Conservation (phyloP, 2,888 invertebrate genomes). For the Zeuzera pyrina region DNA sequence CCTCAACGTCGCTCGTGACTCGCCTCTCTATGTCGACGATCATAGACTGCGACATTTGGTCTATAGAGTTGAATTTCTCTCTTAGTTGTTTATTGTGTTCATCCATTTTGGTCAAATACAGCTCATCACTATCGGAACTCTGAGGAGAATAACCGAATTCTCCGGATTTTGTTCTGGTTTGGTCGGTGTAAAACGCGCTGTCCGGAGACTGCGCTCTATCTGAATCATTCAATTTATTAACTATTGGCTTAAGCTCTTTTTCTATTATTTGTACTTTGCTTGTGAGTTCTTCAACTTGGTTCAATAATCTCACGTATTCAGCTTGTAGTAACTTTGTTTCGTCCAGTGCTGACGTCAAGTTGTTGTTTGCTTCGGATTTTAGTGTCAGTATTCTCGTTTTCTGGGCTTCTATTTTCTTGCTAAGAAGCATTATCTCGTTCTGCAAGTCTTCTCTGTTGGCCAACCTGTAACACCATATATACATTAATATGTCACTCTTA, state of each 20-base stretch:
- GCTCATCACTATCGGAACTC: slow-evolving; percentile 61
- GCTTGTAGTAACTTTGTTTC: slow-evolving; percentile 80
- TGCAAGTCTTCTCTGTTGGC: slow-evolving; percentile 90
- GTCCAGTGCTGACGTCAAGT: slow-evolving; percentile 77
- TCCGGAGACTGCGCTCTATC: slow-evolving; percentile 62
- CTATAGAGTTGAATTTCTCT: slow-evolving; percentile 64
- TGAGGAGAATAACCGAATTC: slow-evolving; percentile 65
- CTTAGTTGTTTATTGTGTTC: slow-evolving; percentile 54
- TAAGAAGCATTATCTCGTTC: slow-evolving; percentile 78
- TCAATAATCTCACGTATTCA: slow-evolving; percentile 64
- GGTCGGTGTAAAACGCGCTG: slow-evolving; percentile 70
- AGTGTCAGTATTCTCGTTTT: slow-evolving; percentile 76
- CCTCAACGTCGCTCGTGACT: slow-evolving; percentile 35
- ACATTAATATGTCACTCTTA: no score
- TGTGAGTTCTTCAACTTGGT: slow-evolving; percentile 77
- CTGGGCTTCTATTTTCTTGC: slow-evolving; percentile 77
- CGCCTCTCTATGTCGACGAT: slow-evolving; percentile 61
- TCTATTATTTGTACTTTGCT: slow-evolving; percentile 78
- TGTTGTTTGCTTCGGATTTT: slow-evolving; percentile 77
- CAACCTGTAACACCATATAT: slow-evolving; percentile 73
- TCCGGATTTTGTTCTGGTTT: slow-evolving; percentile 62
- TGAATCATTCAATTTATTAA: slow-evolving; percentile 49
- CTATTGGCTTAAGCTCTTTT: slow-evolving; percentile 72
- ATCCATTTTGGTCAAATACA: slow-evolving; percentile 49
- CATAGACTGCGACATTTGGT: slow-evolving; percentile 70